Conservation (phyloP, 1,140 invertebrate species). For the Sesamia nonagrioides region DNA sequence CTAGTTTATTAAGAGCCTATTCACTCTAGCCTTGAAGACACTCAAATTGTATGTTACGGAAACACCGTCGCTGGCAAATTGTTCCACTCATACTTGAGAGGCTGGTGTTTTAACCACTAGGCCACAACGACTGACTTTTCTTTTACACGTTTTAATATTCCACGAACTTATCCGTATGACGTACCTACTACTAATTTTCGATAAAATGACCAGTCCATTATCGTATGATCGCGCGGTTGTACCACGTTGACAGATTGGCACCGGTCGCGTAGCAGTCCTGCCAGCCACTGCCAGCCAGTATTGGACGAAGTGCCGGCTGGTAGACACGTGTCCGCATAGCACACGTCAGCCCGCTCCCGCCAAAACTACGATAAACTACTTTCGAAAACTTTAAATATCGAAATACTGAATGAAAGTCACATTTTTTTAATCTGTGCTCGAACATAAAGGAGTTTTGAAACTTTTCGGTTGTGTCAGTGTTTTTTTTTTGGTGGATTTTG, state of each 20-base stretch:
- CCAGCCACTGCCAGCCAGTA: slow-evolving; percentile 22
- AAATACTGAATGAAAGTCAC: slow-evolving; percentile 1
- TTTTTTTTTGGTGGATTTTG: slow-evolving; percentile 20
- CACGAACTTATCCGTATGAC: neutral
- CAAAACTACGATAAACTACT: slow-evolving; percentile 44
- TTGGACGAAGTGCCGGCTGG: slow-evolving; percentile 33
- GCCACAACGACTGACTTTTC: no score
- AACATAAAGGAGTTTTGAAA: neutral
- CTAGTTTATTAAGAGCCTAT: no score
- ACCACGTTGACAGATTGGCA: slow-evolving; percentile 46
- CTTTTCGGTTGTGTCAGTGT: neutral
- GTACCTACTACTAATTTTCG: slow-evolving; percentile 39
- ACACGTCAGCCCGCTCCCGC: slow-evolving; percentile 26
- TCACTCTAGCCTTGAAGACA: no score
- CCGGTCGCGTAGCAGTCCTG: slow-evolving; percentile 23
- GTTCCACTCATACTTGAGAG: no score
- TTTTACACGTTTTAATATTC: no score
- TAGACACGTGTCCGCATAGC: neutral
- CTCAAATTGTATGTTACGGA: no score
- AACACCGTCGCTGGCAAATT: no score
- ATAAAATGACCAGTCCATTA: slow-evolving; percentile 22
- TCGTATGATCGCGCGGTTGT: slow-evolving; percentile 39
- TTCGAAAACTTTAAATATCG: slow-evolving; percentile 17
- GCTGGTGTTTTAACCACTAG: no score
- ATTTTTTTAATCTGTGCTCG: neutral